A percentile compares a stretch with the other conserved stretches of the same genome.
Evolutionary conservation across 2,888 invertebrate species (phyloP).

Genomic region (Tethea ocularis): DNA sequence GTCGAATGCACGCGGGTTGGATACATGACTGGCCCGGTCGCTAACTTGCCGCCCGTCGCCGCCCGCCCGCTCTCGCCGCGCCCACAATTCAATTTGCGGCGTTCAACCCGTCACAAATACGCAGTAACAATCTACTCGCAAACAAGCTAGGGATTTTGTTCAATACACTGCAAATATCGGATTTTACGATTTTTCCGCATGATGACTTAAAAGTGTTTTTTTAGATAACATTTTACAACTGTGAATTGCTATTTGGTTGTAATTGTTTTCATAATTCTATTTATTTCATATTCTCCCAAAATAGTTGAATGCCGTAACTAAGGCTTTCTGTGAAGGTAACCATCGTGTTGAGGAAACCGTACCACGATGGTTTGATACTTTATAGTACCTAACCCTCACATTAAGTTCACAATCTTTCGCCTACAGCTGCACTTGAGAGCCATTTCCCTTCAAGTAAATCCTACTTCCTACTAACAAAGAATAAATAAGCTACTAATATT

Average conservation of each 20-base stretch:
- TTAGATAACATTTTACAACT: not conserved
- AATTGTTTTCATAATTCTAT: too few relatives aligned
- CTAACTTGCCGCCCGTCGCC: constrained; percentile 3
- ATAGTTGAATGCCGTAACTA: too few relatives aligned
- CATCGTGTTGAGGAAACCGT: too few relatives aligned
- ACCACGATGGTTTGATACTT: too few relatives aligned
- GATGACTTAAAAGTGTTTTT: not conserved
- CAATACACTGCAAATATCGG: constrained; percentile 15
- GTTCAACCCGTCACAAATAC: constrained; percentile 32
- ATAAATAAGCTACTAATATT: too few relatives aligned
- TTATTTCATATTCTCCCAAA: too few relatives aligned
- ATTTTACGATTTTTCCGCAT: constrained; percentile 16
- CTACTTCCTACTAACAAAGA: too few relatives aligned
- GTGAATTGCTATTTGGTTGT: not conserved
- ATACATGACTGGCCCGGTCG: constrained; percentile 16
- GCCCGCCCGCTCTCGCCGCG: constrained; percentile 1
- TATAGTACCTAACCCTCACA: too few relatives aligned
- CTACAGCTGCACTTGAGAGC: too few relatives aligned
- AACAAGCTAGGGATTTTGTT: constrained; percentile 7
- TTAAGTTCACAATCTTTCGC: too few relatives aligned
- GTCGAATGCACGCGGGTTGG: constrained; percentile 30
- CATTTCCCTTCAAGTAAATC: too few relatives aligned
- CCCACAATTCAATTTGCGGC: constrained; percentile 45
- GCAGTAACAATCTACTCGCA: constrained; percentile 23
- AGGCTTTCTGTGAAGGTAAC: too few relatives aligned